These are phyloP conservation scores for Anser brachyrhynchus DNA, from an alignment of 2,113 vertebrate genomes.

Conservation along the genomic window DNA sequence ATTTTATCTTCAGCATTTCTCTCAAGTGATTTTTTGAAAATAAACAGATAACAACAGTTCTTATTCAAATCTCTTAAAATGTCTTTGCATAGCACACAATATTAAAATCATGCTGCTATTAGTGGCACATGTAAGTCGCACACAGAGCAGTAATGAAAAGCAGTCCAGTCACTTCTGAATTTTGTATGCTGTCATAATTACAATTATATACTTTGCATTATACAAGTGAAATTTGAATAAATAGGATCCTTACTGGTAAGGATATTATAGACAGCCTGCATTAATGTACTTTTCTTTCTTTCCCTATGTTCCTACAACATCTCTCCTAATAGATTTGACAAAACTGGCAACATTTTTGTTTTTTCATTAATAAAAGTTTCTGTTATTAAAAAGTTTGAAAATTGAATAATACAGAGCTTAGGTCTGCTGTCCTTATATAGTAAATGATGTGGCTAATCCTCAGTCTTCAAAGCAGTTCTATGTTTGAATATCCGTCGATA, in stretches of 20 bases:
- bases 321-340: not conserved
- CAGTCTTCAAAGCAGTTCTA: not conserved
- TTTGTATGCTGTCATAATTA: conserved; percentile 30
- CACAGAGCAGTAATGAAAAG: conserved; percentile 60
- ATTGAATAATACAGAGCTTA: not conserved
- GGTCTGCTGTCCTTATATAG: not conserved
- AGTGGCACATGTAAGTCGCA: conserved; percentile 21
- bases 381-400: conserved; percentile 24
- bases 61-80: conserved; percentile 31
- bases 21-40: not conserved
- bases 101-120: conserved; percentile 40
- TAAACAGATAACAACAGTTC: conserved; percentile 12
- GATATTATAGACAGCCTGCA: not conserved
- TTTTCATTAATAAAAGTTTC: conserved; percentile 44
- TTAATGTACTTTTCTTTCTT: not conserved
- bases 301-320: not conserved
- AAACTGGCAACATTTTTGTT: not conserved
- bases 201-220: not conserved
- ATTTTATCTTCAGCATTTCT: not conserved
- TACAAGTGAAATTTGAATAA: conserved; percentile 25
- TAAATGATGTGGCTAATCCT: not conserved
- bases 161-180: not conserved
- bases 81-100: not conserved
- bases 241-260: conserved; percentile 23
- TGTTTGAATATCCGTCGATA: not conserved